Evolutionary conservation across 1,140 invertebrate genomes (phyloP).

Genomic region (Augochlora pura): DNA sequence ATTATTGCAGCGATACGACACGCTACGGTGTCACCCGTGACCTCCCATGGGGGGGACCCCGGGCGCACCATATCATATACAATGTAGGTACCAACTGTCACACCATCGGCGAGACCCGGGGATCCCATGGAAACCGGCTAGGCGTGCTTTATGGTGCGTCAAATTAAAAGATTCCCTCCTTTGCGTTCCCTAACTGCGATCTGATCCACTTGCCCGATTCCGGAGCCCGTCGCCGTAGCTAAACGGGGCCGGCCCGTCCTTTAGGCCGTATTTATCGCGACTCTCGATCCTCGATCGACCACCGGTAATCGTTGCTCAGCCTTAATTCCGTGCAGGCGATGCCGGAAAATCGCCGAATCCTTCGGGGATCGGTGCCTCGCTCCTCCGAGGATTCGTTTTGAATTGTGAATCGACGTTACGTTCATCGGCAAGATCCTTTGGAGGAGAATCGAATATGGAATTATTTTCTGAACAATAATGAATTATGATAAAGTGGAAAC

Average conservation of each 20-base stretch:
- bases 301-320: neutral
- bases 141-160: conserved; percentile 80
- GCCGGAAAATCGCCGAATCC: no score
- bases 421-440: no score
- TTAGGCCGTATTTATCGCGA: conserved; percentile 19
- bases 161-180: conserved; percentile 81
- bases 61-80: conserved; percentile 69
- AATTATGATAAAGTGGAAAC: no score
- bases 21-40: conserved; percentile 76
- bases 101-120: conserved; percentile 57
- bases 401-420: no score
- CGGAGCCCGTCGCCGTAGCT: conserved; percentile 15
- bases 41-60: conserved; percentile 73
- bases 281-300: conserved; percentile 6
- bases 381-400: no score
- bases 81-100: conserved; percentile 76
- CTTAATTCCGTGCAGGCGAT: conserved; percentile 58
- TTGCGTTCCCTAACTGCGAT: conserved; percentile 73
- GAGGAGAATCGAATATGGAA: no score
- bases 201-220: conserved; percentile 62
- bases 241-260: conserved; percentile 28
- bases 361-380: no score
- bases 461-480: no score
- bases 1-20: conserved; percentile 80
- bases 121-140: conserved; percentile 72